phyloP scores from a whole-genome alignment of 2,888 invertebrate genomes.

The Troglohyphantes excavatus region DNA sequence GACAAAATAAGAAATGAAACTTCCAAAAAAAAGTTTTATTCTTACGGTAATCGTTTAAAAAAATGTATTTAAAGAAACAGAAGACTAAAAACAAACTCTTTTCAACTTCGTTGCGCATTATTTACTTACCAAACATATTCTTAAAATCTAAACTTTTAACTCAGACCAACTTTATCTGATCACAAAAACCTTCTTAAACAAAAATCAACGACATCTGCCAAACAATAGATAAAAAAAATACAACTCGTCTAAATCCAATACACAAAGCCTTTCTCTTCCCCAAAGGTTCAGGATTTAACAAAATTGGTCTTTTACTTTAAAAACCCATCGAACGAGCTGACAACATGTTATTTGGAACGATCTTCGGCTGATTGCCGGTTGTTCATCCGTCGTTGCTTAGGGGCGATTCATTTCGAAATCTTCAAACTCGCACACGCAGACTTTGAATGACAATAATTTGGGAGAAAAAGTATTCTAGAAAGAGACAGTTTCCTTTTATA shows the following conservation, averaged over 20 bases:
- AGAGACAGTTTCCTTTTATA: not conserved
- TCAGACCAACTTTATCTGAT: too few species aligned
- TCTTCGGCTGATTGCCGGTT: slow-evolving; percentile 48
- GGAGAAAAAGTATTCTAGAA: not conserved
- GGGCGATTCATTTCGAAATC: not conserved
- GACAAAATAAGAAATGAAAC: too few species aligned
- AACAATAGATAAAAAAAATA: too few species aligned
- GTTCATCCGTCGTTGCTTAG: not conserved
- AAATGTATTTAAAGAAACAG: too few species aligned
- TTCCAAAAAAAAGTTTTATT: too few species aligned
- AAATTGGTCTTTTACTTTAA: not conserved
- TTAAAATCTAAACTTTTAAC: too few species aligned
- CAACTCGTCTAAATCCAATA: not conserved
- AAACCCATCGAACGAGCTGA: slow-evolving; percentile 21
- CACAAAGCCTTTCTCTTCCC: not conserved
- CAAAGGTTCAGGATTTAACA: not conserved
- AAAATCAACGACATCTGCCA: too few species aligned
- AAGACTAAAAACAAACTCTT: too few species aligned
- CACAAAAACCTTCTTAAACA: too few species aligned
- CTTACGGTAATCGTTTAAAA: too few species aligned
- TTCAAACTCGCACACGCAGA: not conserved
- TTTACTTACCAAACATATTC: too few species aligned
- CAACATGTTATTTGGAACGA: slow-evolving; percentile 33
- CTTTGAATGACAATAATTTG: slow-evolving; percentile 42
- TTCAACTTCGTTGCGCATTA: too few species aligned